Percentiles rank a stretch among this genome's conserved stretches.
These are phyloP conservation scores for Frankliniella fusca DNA, from an alignment of 2,888 invertebrate species.

Conservation along the genomic window DNA sequence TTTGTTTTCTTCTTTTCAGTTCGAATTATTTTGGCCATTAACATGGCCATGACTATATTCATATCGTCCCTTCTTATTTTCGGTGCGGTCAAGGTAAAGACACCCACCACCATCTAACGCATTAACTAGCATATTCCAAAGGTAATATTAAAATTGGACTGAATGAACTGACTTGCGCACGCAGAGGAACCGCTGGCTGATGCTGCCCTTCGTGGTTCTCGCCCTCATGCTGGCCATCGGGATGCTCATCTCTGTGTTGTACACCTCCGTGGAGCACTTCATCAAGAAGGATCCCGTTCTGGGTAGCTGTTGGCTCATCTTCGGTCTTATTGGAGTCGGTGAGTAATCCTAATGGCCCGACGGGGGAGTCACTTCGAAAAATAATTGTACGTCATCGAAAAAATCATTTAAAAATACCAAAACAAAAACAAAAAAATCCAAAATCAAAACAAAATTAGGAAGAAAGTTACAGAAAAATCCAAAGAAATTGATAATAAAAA, in stretches of 20 bases:
- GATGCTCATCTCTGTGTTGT: constrained; percentile 71
- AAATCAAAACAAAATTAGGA: no score
- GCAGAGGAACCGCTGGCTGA: constrained; percentile 75
- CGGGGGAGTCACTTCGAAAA: no score
- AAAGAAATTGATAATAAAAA: no score
- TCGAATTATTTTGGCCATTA: constrained; percentile 72
- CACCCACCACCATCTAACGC: not conserved
- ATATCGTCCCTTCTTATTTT: constrained; percentile 71
- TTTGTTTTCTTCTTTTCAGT: constrained; percentile 52
- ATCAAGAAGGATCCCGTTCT: constrained; percentile 56
- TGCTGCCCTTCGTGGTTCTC: constrained; percentile 80
- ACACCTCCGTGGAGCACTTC: constrained; percentile 70
- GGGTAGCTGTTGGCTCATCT: constrained; percentile 58
- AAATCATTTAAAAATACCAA: no score
- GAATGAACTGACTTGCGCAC: constrained; percentile 39
- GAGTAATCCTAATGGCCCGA: no score
- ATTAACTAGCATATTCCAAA: no score
- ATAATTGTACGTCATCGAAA: no score
- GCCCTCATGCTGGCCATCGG: constrained; percentile 76
- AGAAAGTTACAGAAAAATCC: no score
- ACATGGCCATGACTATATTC: constrained; percentile 75
- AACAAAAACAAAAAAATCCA: no score
- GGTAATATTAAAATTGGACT: no score
- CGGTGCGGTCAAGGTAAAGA: constrained; percentile 68
- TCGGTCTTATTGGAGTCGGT: constrained; percentile 61